Conservation (phyloP, 2,797 vertebrate genomes). For the Acipenser oxyrinchus region DNA sequence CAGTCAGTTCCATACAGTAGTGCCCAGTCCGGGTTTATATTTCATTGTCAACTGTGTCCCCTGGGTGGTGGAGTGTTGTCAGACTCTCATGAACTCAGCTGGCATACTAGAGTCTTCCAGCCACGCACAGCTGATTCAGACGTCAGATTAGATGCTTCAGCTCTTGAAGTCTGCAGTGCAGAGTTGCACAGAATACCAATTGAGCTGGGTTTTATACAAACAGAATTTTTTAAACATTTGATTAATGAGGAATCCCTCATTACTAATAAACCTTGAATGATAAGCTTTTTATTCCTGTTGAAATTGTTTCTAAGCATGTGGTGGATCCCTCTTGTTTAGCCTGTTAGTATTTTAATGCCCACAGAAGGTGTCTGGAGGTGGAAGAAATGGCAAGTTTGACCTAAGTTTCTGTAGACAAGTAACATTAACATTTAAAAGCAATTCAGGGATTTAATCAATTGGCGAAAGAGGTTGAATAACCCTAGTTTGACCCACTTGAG, state of each 20-base stretch:
- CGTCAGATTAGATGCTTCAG: neutral
- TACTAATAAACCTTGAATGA: no score
- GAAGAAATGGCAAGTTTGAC: no score
- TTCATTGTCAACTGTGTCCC: neutral
- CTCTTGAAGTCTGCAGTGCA: neutral
- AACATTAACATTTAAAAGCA: no score
- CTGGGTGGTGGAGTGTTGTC: neutral
- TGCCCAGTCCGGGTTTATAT: neutral
- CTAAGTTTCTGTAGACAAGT: no score
- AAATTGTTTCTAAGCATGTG: no score
- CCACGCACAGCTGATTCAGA: neutral
- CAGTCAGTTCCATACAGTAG: conserved; percentile 4
- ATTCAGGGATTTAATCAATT: no score
- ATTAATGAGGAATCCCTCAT: neutral
- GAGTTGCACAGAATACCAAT: neutral
- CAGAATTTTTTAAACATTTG: conserved; percentile 5
- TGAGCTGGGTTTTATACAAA: neutral
- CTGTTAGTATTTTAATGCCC: conserved; percentile 1
- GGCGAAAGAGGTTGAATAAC: no score
- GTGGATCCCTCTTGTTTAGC: neutral
- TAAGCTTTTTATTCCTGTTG: no score
- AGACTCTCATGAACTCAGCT: conserved; percentile 3
- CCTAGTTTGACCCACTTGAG: no score
- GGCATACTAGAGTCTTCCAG: neutral
- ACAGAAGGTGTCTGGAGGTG: neutral